A percentile compares a stretch with the other conserved stretches of the same genome.
phyloP scores from a whole-genome alignment of 2,797 vertebrate species.

The Betta splendens region DNA sequence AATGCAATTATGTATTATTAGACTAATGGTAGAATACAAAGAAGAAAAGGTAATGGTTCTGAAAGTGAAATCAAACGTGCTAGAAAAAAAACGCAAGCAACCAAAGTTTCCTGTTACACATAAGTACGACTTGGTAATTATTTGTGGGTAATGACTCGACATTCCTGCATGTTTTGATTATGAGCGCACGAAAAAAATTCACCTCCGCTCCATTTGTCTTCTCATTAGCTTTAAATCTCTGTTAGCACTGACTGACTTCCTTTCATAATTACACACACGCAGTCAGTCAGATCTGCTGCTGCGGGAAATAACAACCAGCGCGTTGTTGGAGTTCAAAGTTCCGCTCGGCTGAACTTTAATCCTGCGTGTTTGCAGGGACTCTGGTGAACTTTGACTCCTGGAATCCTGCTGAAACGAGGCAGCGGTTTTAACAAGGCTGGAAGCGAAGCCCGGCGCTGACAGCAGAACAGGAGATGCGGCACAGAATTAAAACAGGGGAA shows the following conservation, averaged over 20 bases:
- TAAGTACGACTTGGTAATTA: conserved; percentile 67
- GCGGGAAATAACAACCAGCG: conserved; percentile 28
- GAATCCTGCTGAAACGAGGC: background rate
- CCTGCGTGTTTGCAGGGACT: conserved; percentile 4
- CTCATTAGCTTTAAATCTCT: conserved; percentile 66
- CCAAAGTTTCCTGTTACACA: conserved; percentile 63
- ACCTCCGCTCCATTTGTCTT: conserved; percentile 64
- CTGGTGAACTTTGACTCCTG: conserved; percentile 27
- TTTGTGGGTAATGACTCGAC: conserved; percentile 57
- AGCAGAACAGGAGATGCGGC: too few relatives aligned
- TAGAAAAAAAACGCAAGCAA: conserved; percentile 27
- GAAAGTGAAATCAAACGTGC: conserved; percentile 64
- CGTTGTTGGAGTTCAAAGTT: background rate
- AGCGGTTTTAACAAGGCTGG: conserved; percentile 6
- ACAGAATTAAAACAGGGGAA: background rate
- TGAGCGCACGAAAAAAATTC: conserved; percentile 25
- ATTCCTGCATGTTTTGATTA: conserved; percentile 61
- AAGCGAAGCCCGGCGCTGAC: background rate
- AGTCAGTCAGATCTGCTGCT: conserved; percentile 30
- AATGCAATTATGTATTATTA: conserved; percentile 83
- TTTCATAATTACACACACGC: conserved; percentile 46
- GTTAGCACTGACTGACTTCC: conserved; percentile 57
- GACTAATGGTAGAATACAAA: conserved; percentile 74
- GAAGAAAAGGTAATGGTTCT: conserved; percentile 56
- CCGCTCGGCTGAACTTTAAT: conserved; percentile 10